Base-by-base conservation (phyloP, 2,797 vertebrate species). In the Melanotaenia trifasciata region DNA sequence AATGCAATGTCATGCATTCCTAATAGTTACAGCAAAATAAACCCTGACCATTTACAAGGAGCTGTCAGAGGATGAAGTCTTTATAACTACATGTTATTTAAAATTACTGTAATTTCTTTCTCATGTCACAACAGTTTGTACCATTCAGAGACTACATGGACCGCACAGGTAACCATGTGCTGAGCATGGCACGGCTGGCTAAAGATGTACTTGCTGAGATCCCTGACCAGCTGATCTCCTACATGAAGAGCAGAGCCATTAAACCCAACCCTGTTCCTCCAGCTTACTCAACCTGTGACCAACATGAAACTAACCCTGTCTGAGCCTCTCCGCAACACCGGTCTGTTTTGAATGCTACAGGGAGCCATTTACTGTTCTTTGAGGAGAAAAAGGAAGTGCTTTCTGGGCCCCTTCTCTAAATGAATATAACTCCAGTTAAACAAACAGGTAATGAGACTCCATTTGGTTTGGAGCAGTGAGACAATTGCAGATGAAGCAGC, bases 171-270 rank as follows among this genome's bases (percentile, higher is more conserved):
- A 97, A 97, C 89, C 95, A 98, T 0, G 96, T 97, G 74, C 91
- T 98, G 72, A 98, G 97, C 89, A 98, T 98, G 97, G 96, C 97
- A 0, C 95, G 98, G 70, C 94, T 99, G 87, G 98, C 97, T 63
- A 98, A 98, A 58, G 98, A 99, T 0, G 97, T 99, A 36, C 94
- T 99, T 89, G 98, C 98, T 0, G 98, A 99, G 94, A 99, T 99
- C 83, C 98, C 98, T 0, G 98, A 99, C 84, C 98, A 99, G 92
- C 95, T 99, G 67, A 97, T 99, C 73, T 97, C 96, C 90, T 98
- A 97, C 92, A 99, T 99, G 98, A 99, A 97, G 92, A 96, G 94
- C 32, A 95, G 95, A 26, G 96, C 94, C 83, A 97, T 99, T 87
- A 97, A 98, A 86, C 97, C 97, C 0, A 94, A 87, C 85, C 56